These are phyloP conservation scores for human (Homo sapiens) DNA, from an alignment of 2,113 vertebrate species.

Conservation along the genomic window DNA sequence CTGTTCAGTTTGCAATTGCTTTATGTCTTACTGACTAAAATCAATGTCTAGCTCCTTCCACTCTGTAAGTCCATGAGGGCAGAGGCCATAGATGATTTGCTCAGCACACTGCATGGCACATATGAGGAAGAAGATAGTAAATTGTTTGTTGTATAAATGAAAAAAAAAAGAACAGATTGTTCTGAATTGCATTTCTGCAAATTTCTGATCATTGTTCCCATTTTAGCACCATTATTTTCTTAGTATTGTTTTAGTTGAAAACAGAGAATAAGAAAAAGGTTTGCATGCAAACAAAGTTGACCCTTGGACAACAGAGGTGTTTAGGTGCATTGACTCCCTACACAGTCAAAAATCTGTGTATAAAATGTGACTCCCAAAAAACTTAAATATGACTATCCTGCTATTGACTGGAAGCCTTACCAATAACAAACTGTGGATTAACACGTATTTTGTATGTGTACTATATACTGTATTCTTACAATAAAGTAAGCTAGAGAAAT, in stretches of 20 bases:
- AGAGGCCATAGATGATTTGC: not conserved
- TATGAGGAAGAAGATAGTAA: not conserved
- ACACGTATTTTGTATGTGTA: not conserved
- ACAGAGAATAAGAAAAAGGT: not conserved
- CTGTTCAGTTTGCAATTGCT: not conserved
- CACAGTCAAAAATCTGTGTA: not conserved
- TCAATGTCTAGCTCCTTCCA: not conserved
- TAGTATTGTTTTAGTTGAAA: not conserved
- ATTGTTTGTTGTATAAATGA: not conserved
- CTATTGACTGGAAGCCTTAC: not conserved
- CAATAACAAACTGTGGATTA: not conserved
- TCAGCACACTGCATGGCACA: not conserved
- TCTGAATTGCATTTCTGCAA: not conserved
- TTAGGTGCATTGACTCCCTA: not conserved
- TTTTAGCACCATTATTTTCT: not conserved
- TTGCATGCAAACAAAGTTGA: not conserved
- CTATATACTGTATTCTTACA: not conserved
- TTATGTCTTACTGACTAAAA: not conserved
- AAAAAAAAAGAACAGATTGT: not conserved
- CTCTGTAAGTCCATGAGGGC: not conserved
- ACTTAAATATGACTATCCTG: not conserved
- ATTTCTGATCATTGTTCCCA: not conserved
- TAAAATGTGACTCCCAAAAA: not conserved
- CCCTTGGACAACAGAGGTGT: not conserved
- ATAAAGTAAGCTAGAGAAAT: not conserved